Percentiles rank a stretch among this genome's conserved stretches.
phyloP scores from a whole-genome alignment of 2,797 vertebrate genomes.

The Pipistrellus pipistrellus region DNA sequence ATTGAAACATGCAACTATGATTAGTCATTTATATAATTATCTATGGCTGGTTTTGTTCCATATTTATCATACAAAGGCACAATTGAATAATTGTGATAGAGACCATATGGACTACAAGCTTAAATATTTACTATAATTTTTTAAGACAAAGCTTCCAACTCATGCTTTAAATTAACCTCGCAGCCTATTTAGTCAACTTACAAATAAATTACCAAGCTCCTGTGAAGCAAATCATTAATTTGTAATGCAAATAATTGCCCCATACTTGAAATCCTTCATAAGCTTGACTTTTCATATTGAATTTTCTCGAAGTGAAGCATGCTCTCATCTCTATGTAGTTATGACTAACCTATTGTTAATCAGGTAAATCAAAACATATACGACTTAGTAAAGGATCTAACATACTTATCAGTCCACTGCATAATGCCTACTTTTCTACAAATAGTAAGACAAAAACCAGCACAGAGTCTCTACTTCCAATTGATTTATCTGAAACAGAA shows the following conservation, averaged over 20 bases:
- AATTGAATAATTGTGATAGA: neutral
- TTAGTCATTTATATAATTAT: neutral
- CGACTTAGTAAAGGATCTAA: slow-evolving; percentile 12
- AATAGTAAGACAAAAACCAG: neutral
- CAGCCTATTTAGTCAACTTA: neutral
- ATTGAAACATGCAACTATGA: neutral
- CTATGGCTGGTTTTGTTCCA: neutral
- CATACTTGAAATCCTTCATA: slow-evolving; percentile 22
- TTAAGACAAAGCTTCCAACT: neutral
- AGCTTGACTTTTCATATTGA: neutral
- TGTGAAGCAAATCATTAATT: slow-evolving; percentile 41
- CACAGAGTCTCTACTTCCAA: neutral
- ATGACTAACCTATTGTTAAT: neutral
- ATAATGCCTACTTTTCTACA: neutral
- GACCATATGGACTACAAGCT: neutral
- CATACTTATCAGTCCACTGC: neutral
- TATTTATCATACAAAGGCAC: neutral
- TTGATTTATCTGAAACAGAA: slow-evolving; percentile 40
- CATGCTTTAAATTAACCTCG: slow-evolving; percentile 10
- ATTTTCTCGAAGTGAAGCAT: slow-evolving; percentile 2
- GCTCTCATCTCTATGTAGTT: neutral
- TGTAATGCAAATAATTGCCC: slow-evolving; percentile 16
- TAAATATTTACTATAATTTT: neutral
- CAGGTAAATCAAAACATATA: slow-evolving; percentile 13
- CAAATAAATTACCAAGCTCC: neutral